These are phyloP conservation scores for Drosophila serrata DNA, from an alignment of 1,140 invertebrate genomes.

Conservation along the genomic window DNA sequence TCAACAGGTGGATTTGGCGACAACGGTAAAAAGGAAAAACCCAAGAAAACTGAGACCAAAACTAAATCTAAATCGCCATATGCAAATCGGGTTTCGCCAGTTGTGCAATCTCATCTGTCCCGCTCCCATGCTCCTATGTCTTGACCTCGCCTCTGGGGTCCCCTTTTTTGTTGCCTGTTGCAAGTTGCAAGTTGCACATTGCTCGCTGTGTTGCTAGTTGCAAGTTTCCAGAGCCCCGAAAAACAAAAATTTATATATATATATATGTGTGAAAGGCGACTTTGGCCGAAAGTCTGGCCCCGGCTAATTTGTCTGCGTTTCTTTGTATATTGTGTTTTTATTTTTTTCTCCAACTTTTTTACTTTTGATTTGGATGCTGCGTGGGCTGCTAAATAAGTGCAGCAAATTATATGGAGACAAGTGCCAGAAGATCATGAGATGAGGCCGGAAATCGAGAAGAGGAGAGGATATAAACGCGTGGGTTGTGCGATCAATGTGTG, in stretches of 20 bases:
- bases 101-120: conserved; percentile 65
- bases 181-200: conserved; percentile 21
- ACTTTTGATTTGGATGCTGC: conserved; percentile 43
- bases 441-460: conserved; percentile 71
- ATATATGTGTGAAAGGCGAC: conserved; percentile 47
- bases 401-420: conserved; percentile 81
- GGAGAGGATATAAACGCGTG: conserved; percentile 50
- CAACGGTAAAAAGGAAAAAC: conserved; percentile 38
- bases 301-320: conserved; percentile 66
- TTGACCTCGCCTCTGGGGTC: conserved; percentile 67
- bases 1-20: conserved; percentile 56
- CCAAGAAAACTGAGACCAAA: conserved; percentile 27
- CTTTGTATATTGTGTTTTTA: conserved; percentile 29
- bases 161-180: conserved; percentile 17
- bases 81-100: conserved; percentile 68
- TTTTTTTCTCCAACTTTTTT: conserved; percentile 1
- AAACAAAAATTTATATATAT: not conserved
- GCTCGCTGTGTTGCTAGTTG: conserved; percentile 32
- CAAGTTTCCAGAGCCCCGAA: conserved; percentile 17
- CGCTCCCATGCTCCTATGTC: conserved; percentile 66
- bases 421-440: conserved; percentile 37
- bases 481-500: conserved; percentile 47
- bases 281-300: conserved; percentile 44
- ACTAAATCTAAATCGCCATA: conserved; percentile 71
- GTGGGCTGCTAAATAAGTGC: conserved; percentile 79